Conservation (phyloP, 2,888 invertebrate species). For the Leptinotarsa peninsularis region DNA sequence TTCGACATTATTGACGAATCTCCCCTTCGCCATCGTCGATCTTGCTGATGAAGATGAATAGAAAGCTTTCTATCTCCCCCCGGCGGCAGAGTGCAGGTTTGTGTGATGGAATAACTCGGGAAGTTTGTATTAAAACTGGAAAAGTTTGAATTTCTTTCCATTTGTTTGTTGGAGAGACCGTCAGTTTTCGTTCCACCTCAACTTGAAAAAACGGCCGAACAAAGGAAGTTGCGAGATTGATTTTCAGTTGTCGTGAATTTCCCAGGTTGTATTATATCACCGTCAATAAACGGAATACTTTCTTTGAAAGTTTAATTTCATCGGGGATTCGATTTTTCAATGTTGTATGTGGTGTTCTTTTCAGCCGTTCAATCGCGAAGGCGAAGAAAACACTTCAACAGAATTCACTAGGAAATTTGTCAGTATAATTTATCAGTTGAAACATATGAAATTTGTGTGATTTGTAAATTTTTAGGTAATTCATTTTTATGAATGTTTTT, state of each 20-base stretch:
- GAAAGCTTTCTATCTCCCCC: conserved; percentile 11
- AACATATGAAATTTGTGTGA: too few species aligned
- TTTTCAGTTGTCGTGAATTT: conserved; percentile 7
- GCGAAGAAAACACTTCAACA: too few species aligned
- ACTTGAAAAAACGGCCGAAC: conserved; percentile 10
- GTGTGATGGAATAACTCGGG: conserved; percentile 3
- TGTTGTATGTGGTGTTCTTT: not conserved
- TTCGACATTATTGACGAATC: conserved; percentile 8
- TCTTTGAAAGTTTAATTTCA: not conserved
- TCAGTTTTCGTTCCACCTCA: conserved; percentile 8
- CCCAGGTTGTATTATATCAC: conserved; percentile 7
- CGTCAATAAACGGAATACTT: not conserved
- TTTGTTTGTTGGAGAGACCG: not conserved
- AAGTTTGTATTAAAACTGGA: conserved; percentile 1
- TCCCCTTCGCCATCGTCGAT: not conserved
- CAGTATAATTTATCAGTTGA: too few species aligned
- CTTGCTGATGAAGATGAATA: conserved; percentile 15
- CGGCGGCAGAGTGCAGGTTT: not conserved
- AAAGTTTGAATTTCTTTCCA: conserved; percentile 14
- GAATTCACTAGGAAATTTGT: too few species aligned
- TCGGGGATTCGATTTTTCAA: not conserved
- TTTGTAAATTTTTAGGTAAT: too few species aligned
- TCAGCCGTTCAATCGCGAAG: too few species aligned
- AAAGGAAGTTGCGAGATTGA: conserved; percentile 14
- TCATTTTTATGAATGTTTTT: too few species aligned